Conservation (phyloP, 1,140 invertebrate genomes). For the Asbolus verrucosus region DNA sequence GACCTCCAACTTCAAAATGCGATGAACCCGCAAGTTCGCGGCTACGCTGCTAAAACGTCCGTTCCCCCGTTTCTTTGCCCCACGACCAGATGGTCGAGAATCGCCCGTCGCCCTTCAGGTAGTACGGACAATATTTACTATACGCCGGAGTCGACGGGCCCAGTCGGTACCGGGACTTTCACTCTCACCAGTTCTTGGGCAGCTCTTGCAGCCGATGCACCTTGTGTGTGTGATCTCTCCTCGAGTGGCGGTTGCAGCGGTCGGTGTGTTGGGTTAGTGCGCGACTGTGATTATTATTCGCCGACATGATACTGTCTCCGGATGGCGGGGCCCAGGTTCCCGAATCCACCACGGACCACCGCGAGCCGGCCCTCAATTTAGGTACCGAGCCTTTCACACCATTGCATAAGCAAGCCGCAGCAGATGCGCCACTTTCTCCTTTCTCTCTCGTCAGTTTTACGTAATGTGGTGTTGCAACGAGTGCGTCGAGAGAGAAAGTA, state of each 20-base stretch:
- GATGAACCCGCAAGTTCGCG: slow-evolving; percentile 68
- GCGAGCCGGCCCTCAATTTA: slow-evolving; percentile 64
- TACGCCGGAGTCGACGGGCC: slow-evolving; percentile 58
- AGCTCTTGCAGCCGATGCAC: slow-evolving; percentile 46
- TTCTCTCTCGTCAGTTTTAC: slow-evolving; percentile 21
- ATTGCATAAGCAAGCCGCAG: slow-evolving; percentile 43
- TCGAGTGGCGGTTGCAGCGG: no score
- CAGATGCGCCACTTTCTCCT: slow-evolving; percentile 53
- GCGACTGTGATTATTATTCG: not conserved
- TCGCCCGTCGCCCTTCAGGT: slow-evolving; percentile 64
- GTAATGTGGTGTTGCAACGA: slow-evolving; percentile 16
- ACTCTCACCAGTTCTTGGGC: slow-evolving; percentile 62
- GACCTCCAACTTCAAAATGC: slow-evolving; percentile 74
- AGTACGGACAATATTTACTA: slow-evolving; percentile 64
- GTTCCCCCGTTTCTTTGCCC: slow-evolving; percentile 50
- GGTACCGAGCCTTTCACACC: slow-evolving; percentile 54
- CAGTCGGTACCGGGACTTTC: slow-evolving; percentile 65
- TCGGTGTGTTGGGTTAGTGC: no score
- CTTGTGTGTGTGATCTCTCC: slow-evolving; percentile 26
- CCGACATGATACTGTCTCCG: slow-evolving; percentile 63
- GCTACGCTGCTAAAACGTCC: slow-evolving; percentile 57
- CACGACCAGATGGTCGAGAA: slow-evolving; percentile 51
- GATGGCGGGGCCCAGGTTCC: slow-evolving; percentile 62
- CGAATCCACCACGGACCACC: slow-evolving; percentile 55
- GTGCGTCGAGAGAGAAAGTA: slow-evolving; percentile 49